These are phyloP conservation scores for Drosophila nigrodunni DNA, from an alignment of 1,140 invertebrate genomes.

Conservation along the genomic window DNA sequence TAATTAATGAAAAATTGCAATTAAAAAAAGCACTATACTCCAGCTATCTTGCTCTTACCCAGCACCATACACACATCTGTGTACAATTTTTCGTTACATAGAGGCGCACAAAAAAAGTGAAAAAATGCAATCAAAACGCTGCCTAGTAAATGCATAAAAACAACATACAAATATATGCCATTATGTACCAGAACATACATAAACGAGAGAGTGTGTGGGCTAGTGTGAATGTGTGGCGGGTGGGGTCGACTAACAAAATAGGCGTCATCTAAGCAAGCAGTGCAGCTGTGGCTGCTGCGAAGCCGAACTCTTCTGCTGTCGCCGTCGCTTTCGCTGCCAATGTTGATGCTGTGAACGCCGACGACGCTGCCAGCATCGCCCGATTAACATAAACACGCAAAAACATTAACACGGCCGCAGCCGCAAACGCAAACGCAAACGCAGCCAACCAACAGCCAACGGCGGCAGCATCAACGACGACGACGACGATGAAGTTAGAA, in stretches of 20 bases:
- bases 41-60: conserved; percentile 40
- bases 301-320: too few species aligned
- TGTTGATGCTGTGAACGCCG: conserved; percentile 31
- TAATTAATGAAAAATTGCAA: conserved; percentile 84
- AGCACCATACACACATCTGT: conserved; percentile 19
- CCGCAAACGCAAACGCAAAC: conserved; percentile 42
- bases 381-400: conserved; percentile 84
- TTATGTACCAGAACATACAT: conserved; percentile 34
- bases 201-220: conserved; percentile 21
- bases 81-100: conserved; percentile 66
- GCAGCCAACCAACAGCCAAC: conserved; percentile 68
- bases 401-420: conserved; percentile 78
- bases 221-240: conserved; percentile 24
- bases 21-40: conserved; percentile 58
- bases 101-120: conserved; percentile 35
- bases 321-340: conserved; percentile 15
- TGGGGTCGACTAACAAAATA: conserved; percentile 35
- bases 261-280: conserved; percentile 71
- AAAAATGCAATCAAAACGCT: conserved; percentile 64
- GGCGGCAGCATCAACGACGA: conserved; percentile 37
- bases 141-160: conserved; percentile 75
- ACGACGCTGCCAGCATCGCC: conserved; percentile 35
- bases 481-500: conserved; percentile 68
- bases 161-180: conserved; percentile 35
- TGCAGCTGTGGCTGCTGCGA: conserved; percentile 24